These are phyloP conservation scores for Galerucella pusilla DNA, from an alignment of 2,888 invertebrate genomes.

Conservation along the genomic window DNA sequence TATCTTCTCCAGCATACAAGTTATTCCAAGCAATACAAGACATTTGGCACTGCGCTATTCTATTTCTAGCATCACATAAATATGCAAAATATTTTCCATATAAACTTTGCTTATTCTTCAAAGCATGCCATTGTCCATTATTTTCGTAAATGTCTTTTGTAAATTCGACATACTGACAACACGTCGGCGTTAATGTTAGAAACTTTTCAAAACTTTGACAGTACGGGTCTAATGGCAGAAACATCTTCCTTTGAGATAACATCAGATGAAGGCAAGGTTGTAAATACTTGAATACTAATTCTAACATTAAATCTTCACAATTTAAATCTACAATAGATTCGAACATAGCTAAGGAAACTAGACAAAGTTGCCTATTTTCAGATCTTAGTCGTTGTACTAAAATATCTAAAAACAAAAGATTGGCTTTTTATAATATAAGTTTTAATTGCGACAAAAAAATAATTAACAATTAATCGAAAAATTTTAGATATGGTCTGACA, in stretches of 20 bases:
- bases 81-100: constrained; percentile 88
- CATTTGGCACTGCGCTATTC: constrained; percentile 77
- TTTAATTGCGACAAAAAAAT: too few species aligned
- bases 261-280: constrained; percentile 82
- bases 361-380: constrained; percentile 69
- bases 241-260: constrained; percentile 80
- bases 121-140: constrained; percentile 67
- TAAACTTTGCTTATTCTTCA: constrained; percentile 72
- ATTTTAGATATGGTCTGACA: too few species aligned
- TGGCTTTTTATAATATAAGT: too few species aligned
- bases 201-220: constrained; percentile 81
- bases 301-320: constrained; percentile 96
- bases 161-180: constrained; percentile 65
- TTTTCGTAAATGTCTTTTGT: constrained; percentile 53
- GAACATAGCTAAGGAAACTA: constrained; percentile 90
- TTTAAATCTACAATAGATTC: constrained; percentile 91
- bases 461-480: too few species aligned
- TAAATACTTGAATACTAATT: constrained; percentile 87
- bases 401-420: constrained; percentile 67
- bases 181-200: constrained; percentile 77
- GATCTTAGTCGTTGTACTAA: constrained; percentile 80
- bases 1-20: constrained; percentile 76
- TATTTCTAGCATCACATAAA: constrained; percentile 84
- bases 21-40: constrained; percentile 85
- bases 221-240: constrained; percentile 79